A percentile compares a stretch with the other conserved stretches of the same genome.
Conservation (phyloP, 2,797 vertebrate species). For the Pyrocephalus nanus region DNA sequence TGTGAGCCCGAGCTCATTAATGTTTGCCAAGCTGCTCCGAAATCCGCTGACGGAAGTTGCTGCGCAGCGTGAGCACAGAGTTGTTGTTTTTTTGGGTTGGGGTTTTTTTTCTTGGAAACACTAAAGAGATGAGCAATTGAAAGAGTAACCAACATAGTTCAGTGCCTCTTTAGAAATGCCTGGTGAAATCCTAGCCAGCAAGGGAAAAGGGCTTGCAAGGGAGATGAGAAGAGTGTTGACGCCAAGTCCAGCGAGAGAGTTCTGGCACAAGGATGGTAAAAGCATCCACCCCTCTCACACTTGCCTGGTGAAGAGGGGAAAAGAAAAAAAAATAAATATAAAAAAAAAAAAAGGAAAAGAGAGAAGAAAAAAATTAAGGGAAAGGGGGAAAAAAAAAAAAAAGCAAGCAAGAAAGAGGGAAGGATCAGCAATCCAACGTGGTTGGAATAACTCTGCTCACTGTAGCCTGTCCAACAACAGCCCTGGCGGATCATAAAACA, state of each 20-base stretch:
- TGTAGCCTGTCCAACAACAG: conserved; percentile 61
- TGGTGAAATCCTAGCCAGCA: conserved; percentile 14
- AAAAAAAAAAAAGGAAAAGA: background rate
- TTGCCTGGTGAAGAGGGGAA: background rate
- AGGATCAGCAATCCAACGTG: background rate
- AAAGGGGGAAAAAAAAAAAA: background rate
- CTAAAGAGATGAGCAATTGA: conserved; percentile 35
- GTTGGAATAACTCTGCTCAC: conserved; percentile 58
- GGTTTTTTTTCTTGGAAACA: background rate
- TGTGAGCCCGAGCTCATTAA: background rate
- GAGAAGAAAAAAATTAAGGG: background rate
- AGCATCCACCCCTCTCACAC: background rate
- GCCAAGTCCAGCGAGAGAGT: background rate
- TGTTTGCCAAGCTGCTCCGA: background rate
- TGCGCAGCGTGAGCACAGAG: background rate
- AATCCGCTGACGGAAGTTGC: background rate
- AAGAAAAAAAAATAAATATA: background rate
- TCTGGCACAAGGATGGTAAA: background rate
- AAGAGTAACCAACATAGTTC: background rate
- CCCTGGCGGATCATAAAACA: conserved; percentile 60
- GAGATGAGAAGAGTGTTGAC: background rate
- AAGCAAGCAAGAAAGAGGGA: background rate
- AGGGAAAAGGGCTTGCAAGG: background rate
- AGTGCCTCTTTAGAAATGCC: conserved; percentile 27
- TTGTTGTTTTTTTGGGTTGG: background rate